Conservation (phyloP, 2,888 invertebrate species). For the Phlogophora meticulosa region DNA sequence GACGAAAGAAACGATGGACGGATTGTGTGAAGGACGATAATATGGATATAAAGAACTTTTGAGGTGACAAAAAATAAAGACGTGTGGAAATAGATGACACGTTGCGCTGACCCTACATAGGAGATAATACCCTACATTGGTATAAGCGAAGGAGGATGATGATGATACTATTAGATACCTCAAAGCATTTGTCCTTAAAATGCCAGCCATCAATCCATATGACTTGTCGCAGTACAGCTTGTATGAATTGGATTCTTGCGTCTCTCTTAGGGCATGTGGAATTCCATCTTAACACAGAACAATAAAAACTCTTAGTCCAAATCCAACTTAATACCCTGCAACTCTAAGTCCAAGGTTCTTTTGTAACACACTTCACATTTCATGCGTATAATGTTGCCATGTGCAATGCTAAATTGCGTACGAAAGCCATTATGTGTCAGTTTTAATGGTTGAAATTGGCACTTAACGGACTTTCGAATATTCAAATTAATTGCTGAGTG, state of each 20-base stretch:
- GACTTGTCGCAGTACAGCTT: background rate
- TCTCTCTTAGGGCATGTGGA: background rate
- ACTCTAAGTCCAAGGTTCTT: conserved; percentile 29
- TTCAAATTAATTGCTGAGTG: conserved; percentile 19
- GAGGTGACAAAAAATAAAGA: too few relatives aligned
- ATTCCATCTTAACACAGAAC: background rate
- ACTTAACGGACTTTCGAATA: conserved; percentile 40
- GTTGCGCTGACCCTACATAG: too few relatives aligned
- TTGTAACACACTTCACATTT: conserved; percentile 28
- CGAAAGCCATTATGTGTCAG: conserved; percentile 35
- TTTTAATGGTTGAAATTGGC: conserved; percentile 49
- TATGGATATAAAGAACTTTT: too few relatives aligned
- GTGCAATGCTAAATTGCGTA: conserved; percentile 45
- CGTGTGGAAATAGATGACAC: too few relatives aligned
- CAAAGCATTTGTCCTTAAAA: too few relatives aligned
- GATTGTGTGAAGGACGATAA: too few relatives aligned
- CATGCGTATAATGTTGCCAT: conserved; percentile 48
- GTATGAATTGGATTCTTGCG: background rate
- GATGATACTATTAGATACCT: too few relatives aligned
- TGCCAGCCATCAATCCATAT: background rate
- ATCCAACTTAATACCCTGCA: too few relatives aligned
- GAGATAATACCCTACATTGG: too few relatives aligned
- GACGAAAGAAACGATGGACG: too few relatives aligned
- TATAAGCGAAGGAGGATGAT: too few relatives aligned
- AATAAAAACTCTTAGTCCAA: background rate